phyloP scores from a whole-genome alignment of 23 tunicate genomes.

The Trididemnum miniatum region DNA sequence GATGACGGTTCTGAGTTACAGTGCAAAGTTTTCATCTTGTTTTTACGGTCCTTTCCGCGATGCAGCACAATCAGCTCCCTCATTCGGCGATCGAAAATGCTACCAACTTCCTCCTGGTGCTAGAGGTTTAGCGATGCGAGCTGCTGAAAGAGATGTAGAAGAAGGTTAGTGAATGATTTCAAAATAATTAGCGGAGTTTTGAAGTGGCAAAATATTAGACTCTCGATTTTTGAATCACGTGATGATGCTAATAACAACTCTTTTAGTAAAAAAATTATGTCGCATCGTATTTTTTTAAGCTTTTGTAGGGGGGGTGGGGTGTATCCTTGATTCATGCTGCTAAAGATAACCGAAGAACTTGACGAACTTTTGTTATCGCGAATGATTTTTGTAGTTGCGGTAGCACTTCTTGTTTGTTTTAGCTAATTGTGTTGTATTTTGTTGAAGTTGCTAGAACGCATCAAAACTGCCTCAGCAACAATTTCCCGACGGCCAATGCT shows the following conservation, averaged over 20 bases:
- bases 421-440: not conserved
- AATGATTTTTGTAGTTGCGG: not conserved
- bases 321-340: too few species aligned
- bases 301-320: too few species aligned
- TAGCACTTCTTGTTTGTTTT: not conserved
- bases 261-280: too few species aligned
- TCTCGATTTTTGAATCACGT: too few species aligned
- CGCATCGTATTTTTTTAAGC: too few species aligned
- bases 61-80: conserved; percentile 93
- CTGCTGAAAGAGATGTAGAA: conserved; percentile 76
- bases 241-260: too few species aligned
- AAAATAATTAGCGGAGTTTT: not conserved
- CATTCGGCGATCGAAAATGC: conserved; percentile 83
- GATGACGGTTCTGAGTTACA: conserved; percentile 74
- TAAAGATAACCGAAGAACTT: too few species aligned
- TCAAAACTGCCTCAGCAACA: too few species aligned
- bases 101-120: conserved; percentile 91
- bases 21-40: conserved; percentile 92
- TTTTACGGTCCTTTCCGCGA: conserved; percentile 98
- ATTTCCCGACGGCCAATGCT: too few species aligned
- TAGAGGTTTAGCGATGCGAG: conserved; percentile 83
- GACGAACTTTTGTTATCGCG: too few species aligned
- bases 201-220: too few species aligned
- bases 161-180: conserved; percentile 57
- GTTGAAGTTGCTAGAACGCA: not conserved